Conservation (phyloP, 2,797 vertebrate species). For the Phaenicophaeus curvirostris region DNA sequence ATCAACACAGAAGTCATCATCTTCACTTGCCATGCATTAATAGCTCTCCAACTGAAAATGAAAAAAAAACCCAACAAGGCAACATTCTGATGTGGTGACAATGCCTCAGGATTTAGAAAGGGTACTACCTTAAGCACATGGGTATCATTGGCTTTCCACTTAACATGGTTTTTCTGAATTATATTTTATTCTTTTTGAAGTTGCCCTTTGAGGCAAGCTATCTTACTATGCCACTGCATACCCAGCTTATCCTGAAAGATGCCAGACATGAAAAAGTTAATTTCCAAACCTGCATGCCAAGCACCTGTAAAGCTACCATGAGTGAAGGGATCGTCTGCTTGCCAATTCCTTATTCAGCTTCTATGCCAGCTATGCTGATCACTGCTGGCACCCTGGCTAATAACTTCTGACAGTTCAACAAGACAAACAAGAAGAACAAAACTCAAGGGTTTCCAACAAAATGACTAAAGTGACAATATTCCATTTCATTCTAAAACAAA, state of each 20-base stretch:
- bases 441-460: background rate
- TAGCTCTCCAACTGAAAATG: background rate
- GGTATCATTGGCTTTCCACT: background rate
- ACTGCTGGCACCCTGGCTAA: background rate
- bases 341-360: background rate
- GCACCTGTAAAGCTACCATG: background rate
- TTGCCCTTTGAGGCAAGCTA: background rate
- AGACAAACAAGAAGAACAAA: background rate
- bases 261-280: background rate
- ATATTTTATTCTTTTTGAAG: background rate
- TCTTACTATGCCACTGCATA: background rate
- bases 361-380: background rate
- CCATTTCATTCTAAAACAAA: background rate
- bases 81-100: background rate
- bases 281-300: background rate
- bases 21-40: background rate
- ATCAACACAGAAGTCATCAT: background rate
- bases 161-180: background rate
- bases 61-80: too few relatives aligned
- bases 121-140: background rate
- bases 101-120: background rate
- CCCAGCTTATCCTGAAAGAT: background rate
- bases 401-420: background rate
- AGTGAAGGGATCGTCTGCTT: conserved; percentile 10
- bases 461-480: background rate